phyloP scores from a whole-genome alignment of 2,113 vertebrate species.

The Isurus oxyrinchus region DNA sequence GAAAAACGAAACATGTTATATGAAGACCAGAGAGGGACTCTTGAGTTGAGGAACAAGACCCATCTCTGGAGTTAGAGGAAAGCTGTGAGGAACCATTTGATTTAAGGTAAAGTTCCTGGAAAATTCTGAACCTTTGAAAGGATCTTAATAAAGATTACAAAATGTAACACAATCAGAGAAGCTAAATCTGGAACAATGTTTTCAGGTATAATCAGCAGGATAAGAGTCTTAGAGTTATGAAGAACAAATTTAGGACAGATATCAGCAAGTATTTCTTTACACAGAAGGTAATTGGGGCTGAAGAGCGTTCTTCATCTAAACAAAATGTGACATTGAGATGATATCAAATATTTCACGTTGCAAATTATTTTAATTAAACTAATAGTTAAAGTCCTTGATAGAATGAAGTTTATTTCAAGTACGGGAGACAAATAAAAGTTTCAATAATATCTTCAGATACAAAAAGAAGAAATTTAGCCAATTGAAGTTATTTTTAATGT shows the following conservation, averaged over 20 bases:
- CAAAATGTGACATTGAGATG: not conserved
- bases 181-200: not conserved
- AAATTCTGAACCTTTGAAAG: not conserved
- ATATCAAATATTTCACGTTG: not conserved
- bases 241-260: not conserved
- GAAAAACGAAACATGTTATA: not conserved
- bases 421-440: not conserved
- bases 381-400: not conserved
- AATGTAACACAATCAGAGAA: not conserved
- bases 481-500: not conserved
- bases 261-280: not conserved
- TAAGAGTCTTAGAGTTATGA: not conserved
- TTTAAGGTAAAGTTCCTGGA: not conserved
- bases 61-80: not conserved
- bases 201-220: not conserved
- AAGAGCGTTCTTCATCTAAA: not conserved
- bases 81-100: not conserved
- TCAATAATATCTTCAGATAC: not conserved
- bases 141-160: not conserved
- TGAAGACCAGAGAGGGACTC: not conserved
- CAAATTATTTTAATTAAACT: not conserved
- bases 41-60: not conserved
- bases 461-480: not conserved
- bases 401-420: not conserved
- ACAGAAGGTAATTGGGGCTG: not conserved